Evolutionary conservation across 2,888 invertebrate species (phyloP), one percentile per base, ranked within the genome.

Genomic region (Drosophila recens): DNA sequence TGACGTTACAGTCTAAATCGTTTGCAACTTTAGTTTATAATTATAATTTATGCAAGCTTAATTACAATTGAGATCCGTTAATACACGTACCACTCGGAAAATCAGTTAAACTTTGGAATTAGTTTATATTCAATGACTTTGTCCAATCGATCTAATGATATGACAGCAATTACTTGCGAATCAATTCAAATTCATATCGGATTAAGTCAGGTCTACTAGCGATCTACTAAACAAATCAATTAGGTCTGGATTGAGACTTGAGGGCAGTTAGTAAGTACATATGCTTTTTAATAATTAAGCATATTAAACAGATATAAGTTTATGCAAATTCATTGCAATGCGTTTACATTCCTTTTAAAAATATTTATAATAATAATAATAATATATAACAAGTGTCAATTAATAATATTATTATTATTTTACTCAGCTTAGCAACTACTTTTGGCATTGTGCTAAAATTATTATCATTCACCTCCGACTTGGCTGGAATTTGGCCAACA

Each of bases 41-140:
- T 84, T 81, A 78, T 77, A 84, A 87, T 84, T 81, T 84, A 84
- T 87, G 68, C 84, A 81, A 79, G 73, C 63, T 84, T 79, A 84
- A 81, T 84, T 79, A 68, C 80, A 75, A 69, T 58, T 66, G 63
- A 76, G 67, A 67, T 79, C 79, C 75, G 82, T 85, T 82, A 82
- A 73, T 82, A 65, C 64, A 70, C 65, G 63, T 67, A 67, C 48
- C 23, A 23, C 23, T 34, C 42, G 43, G 43, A 54, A 30, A 43
- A n/a, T 43, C 13, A 20, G 33, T 15, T 20, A 76, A 80, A 72
- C 72, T 67, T 68, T 70, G 69, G 71, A 82, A 81, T 82, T 71
- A 67, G 68, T 73, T 77, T 67, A 71, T 46, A 72, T 68, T 72
- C 71, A 80, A 82, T 82, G 82, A 78, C 82, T 80, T 62, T 63